A percentile compares a stretch with the other conserved stretches of the same genome.
Conservation (phyloP, 2,888 invertebrate genomes). For the Drosophila phalerata region DNA sequence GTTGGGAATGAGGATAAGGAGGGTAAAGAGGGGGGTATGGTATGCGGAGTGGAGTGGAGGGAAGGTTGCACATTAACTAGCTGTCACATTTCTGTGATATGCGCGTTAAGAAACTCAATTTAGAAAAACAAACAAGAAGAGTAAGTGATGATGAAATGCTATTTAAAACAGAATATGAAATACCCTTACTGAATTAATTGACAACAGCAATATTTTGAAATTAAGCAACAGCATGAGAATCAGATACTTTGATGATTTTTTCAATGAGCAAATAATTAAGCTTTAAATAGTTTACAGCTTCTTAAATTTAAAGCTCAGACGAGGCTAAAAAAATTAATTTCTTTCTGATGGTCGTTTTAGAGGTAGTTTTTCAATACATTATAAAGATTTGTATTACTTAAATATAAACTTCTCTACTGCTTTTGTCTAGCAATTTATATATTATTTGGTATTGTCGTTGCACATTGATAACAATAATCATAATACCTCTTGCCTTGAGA, state of each 20-base stretch:
- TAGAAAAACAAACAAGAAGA: constrained; percentile 33
- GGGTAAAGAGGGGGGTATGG: neutral
- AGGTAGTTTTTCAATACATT: too few relatives aligned
- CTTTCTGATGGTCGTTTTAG: too few relatives aligned
- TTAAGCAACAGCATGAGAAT: neutral
- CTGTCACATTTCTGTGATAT: constrained; percentile 75
- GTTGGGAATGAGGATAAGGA: neutral
- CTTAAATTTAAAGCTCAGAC: too few relatives aligned
- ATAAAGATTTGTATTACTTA: neutral
- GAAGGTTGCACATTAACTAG: constrained; percentile 59
- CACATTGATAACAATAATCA: neutral
- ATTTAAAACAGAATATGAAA: neutral
- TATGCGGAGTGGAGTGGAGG: constrained; percentile 1
- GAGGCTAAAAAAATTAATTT: too few relatives aligned
- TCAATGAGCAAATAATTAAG: too few relatives aligned
- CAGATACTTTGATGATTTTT: neutral
- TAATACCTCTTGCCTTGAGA: neutral
- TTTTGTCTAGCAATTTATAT: neutral
- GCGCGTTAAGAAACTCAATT: constrained; percentile 62
- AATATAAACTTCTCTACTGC: neutral
- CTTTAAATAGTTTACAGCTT: too few relatives aligned
- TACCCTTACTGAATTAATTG: constrained; percentile 34
- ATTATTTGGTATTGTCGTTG: neutral
- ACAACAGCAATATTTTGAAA: neutral
- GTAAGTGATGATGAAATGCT: neutral